A percentile compares a stretch with the other conserved stretches of the same genome.
These are phyloP conservation scores for Triplophysa tibetana DNA, from an alignment of 2,113 vertebrate genomes.

Conservation along the genomic window DNA sequence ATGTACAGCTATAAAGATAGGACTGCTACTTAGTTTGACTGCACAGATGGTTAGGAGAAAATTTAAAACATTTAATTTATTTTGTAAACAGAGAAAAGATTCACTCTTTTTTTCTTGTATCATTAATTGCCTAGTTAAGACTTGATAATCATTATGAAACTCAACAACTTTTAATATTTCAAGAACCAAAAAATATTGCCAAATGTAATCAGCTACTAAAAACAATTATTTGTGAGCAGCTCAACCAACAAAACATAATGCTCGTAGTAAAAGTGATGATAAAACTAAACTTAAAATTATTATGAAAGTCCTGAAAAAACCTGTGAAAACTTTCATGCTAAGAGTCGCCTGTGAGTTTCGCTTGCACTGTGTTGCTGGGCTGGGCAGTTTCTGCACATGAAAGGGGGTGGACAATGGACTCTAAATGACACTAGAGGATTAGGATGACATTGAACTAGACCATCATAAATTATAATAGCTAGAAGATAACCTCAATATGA, in stretches of 20 bases:
- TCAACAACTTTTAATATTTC: background rate
- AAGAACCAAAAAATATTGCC: background rate
- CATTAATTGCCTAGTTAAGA: no score
- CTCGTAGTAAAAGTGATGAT: background rate
- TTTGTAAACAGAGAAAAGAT: no score
- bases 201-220: background rate
- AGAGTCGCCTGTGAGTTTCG: constrained; percentile 23
- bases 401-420: constrained; percentile 20
- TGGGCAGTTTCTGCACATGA: constrained; percentile 40
- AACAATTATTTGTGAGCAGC: background rate
- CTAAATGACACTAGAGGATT: constrained; percentile 37
- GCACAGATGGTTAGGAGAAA: background rate
- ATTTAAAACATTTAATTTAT: background rate
- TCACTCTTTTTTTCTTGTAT: no score
- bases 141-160: no score
- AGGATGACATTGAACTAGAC: constrained; percentile 35
- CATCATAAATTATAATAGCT: constrained; percentile 25
- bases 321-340: constrained; percentile 21
- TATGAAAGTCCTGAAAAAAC: background rate
- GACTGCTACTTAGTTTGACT: no score
- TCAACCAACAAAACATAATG: background rate
- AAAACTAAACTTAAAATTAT: background rate
- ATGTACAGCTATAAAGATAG: no score
- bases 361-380: constrained; percentile 36
- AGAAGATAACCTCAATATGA: constrained; percentile 26